These are phyloP conservation scores for Halictus rubicundus DNA, from an alignment of 1,140 invertebrate species.

Conservation along the genomic window DNA sequence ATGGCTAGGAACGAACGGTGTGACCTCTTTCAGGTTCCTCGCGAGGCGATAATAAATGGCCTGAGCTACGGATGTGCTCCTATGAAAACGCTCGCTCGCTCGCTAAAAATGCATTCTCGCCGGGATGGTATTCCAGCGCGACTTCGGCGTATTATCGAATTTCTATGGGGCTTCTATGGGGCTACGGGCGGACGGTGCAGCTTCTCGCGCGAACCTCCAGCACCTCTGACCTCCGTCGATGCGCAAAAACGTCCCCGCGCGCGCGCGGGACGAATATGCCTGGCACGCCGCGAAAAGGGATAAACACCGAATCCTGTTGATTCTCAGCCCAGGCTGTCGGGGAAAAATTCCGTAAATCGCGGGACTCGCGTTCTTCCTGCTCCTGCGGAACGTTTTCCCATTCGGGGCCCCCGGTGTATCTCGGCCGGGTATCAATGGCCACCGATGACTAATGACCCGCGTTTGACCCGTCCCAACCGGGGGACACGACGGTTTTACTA, in stretches of 20 bases:
- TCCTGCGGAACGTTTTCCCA: too few relatives aligned
- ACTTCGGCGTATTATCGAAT: conserved; percentile 51
- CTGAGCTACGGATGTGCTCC: conserved; percentile 29
- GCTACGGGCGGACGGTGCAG: neutral
- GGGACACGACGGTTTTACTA: conserved; percentile 43
- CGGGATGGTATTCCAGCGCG: conserved; percentile 44
- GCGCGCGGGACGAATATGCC: conserved; percentile 5
- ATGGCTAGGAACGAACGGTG: conserved; percentile 44
- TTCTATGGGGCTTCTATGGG: conserved; percentile 38
- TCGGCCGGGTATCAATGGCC: conserved; percentile 19
- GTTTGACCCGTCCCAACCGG: conserved; percentile 25
- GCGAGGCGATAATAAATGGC: conserved; percentile 62
- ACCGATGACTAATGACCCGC: conserved; percentile 50
- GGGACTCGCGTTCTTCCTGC: too few relatives aligned
- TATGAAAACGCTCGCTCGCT: conserved; percentile 27
- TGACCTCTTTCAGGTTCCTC: conserved; percentile 54
- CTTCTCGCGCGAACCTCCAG: conserved; percentile 17
- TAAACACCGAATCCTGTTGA: neutral
- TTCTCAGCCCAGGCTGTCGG: too few relatives aligned
- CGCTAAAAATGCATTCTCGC: conserved; percentile 37
- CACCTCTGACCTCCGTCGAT: conserved; percentile 46
- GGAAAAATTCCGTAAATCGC: too few relatives aligned
- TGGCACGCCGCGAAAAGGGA: conserved; percentile 22
- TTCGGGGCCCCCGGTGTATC: conserved; percentile 6
- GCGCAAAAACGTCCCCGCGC: neutral